Percentiles rank a stretch among this genome's conserved stretches.
Conservation (phyloP, 2,797 vertebrate genomes). For the Enteromius mattozi region DNA sequence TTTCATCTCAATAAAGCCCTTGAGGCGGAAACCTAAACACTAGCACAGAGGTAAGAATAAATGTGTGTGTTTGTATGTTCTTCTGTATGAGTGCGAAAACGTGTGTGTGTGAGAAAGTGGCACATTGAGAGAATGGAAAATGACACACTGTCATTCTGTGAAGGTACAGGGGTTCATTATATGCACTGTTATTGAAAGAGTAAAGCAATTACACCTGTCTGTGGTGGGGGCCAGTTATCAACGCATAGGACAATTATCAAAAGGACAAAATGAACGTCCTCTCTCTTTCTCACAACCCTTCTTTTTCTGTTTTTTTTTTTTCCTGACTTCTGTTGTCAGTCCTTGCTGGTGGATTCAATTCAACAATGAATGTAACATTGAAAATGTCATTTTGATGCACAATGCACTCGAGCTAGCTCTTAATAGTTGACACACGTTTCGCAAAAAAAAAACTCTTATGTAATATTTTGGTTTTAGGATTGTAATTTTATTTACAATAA, state of each 20-base stretch:
- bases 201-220: conserved; percentile 81
- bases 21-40: conserved; percentile 74
- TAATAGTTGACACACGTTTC: not conserved
- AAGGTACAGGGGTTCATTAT: conserved; percentile 78
- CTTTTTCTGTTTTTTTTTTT: not conserved
- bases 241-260: conserved; percentile 70
- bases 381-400: not conserved
- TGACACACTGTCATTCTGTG: conserved; percentile 64
- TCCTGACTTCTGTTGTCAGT: conserved; percentile 16
- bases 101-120: conserved; percentile 14
- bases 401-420: not conserved
- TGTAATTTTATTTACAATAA: not conserved
- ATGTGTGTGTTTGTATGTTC: conserved; percentile 42
- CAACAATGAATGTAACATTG: not conserved
- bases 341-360: not conserved
- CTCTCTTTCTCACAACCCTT: conserved; percentile 11
- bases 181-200: conserved; percentile 79
- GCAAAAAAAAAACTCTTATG: no score
- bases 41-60: conserved; percentile 68
- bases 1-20: conserved; percentile 88
- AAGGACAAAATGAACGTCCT: conserved; percentile 68
- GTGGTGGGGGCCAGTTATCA: conserved; percentile 77
- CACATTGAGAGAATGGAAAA: conserved; percentile 44
- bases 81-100: conserved; percentile 18
- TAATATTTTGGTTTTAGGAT: not conserved